Evolutionary conservation across 2,113 vertebrate species (phyloP).

Genomic region (Daboia siamensis): DNA sequence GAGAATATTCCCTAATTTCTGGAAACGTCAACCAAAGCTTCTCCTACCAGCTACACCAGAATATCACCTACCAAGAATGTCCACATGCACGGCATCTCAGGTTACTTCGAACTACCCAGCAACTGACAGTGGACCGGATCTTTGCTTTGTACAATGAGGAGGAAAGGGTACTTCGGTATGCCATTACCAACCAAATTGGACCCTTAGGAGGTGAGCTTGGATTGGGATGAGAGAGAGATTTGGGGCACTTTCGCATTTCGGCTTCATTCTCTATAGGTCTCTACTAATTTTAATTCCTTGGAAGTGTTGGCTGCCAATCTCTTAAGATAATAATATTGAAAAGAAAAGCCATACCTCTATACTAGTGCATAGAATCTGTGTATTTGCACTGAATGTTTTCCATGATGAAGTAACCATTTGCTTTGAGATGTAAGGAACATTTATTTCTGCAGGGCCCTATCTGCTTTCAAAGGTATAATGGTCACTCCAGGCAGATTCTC

Average conservation of each 20-base stretch:
- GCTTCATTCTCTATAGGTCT: background rate
- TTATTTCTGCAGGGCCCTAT: background rate
- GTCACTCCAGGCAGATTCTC: background rate
- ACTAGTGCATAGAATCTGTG: background rate
- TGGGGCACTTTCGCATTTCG: background rate
- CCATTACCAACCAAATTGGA: conserved; percentile 85
- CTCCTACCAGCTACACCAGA: conserved; percentile 84
- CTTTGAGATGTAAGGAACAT: background rate
- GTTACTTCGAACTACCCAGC: conserved; percentile 60
- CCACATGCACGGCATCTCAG: conserved; percentile 58
- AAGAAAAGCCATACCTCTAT: background rate
- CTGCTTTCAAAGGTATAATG: background rate
- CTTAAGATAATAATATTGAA: background rate
- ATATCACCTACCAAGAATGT: conserved; percentile 81
- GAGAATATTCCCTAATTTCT: conserved; percentile 72
- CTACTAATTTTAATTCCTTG: background rate
- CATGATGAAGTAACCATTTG: background rate
- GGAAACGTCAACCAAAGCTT: conserved; percentile 72
- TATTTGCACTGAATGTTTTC: background rate
- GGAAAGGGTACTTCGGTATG: conserved; percentile 86
- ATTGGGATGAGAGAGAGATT: background rate
- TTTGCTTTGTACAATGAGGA: conserved; percentile 84
- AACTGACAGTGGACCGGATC: conserved; percentile 77
- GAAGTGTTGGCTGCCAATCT: background rate
- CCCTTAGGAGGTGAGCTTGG: background rate